Evolutionary conservation across 2,888 invertebrate species (phyloP).

Genomic region (Lepidocyrtoides sp.): DNA sequence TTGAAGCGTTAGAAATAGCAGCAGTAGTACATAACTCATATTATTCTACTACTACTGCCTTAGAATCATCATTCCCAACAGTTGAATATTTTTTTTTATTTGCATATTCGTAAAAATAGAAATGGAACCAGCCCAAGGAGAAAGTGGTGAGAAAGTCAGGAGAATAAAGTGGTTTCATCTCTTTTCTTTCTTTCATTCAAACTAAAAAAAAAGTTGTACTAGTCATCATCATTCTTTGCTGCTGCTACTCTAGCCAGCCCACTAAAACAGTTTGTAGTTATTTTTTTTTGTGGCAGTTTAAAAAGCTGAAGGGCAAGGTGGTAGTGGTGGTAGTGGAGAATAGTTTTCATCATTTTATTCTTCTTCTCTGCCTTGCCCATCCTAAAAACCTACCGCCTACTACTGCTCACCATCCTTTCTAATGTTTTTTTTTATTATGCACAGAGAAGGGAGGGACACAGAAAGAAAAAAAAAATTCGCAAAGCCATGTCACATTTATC

Average conservation of each 20-base stretch:
- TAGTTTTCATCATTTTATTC: not conserved
- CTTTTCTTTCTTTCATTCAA: not conserved
- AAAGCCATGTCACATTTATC: not conserved
- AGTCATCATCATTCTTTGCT: not conserved
- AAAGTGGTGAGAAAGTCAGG: not conserved
- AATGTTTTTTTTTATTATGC: not conserved
- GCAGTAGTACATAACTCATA: not conserved
- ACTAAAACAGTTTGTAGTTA: no score
- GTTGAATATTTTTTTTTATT: not conserved
- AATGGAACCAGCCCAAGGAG: not conserved
- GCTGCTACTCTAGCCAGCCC: no score
- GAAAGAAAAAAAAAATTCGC: not conserved
- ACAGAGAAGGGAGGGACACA: no score
- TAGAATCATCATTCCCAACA: constrained; percentile 2
- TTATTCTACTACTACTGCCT: not conserved
- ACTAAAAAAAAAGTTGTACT: not conserved
- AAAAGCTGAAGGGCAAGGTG: constrained; percentile 40
- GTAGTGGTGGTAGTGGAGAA: no score
- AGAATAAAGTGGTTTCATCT: not conserved
- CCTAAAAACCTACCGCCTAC: not conserved
- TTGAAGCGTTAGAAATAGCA: not conserved
- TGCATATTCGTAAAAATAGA: not conserved
- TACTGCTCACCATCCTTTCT: not conserved
- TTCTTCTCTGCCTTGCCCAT: constrained; percentile 6
- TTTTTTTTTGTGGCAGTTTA: constrained; percentile 7